A percentile compares a stretch with the other conserved stretches of the same genome.
These are phyloP conservation scores for Paracyclopina nana DNA, from an alignment of 1,140 invertebrate genomes.

Conservation along the genomic window DNA sequence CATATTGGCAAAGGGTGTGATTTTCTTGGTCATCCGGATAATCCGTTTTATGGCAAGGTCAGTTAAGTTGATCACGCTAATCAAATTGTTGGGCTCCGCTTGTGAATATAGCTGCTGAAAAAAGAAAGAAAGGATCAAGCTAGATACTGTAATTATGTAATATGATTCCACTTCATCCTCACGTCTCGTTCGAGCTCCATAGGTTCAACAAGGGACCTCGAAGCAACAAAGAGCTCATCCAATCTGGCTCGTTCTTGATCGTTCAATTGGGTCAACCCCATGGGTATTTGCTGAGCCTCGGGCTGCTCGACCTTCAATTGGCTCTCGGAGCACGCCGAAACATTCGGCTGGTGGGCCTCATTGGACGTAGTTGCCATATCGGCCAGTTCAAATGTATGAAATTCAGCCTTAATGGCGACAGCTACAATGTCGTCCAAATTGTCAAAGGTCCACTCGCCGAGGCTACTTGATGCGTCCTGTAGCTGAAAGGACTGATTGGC, in stretches of 20 bases:
- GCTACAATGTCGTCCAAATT: slow-evolving; percentile 52
- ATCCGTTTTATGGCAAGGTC: slow-evolving; percentile 67
- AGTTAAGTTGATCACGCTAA: slow-evolving; percentile 70
- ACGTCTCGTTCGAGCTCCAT: slow-evolving; percentile 2
- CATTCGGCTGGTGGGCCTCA: not conserved
- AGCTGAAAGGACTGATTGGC: too few species aligned
- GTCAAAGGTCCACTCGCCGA: slow-evolving; percentile 16
- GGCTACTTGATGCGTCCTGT: not conserved
- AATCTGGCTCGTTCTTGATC: not conserved
- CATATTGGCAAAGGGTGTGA: slow-evolving; percentile 66
- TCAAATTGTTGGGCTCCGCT: slow-evolving; percentile 39
- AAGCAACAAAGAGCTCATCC: not conserved
- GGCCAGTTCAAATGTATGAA: too few species aligned
- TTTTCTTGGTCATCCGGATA: slow-evolving; percentile 79
- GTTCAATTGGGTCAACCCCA: too few species aligned
- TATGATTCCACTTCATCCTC: not conserved
- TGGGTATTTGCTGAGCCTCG: too few species aligned
- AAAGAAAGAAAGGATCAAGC: not conserved
- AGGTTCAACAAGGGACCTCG: not conserved
- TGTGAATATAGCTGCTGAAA: not conserved
- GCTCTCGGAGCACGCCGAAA: not conserved
- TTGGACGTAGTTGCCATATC: too few species aligned
- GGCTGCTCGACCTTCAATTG: too few species aligned
- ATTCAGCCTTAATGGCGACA: slow-evolving; percentile 61
- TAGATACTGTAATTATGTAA: not conserved